Base-by-base conservation (phyloP, 37 sponge, comb jelly and placozoan genomes). In the Hormiphora californensis region DNA sequence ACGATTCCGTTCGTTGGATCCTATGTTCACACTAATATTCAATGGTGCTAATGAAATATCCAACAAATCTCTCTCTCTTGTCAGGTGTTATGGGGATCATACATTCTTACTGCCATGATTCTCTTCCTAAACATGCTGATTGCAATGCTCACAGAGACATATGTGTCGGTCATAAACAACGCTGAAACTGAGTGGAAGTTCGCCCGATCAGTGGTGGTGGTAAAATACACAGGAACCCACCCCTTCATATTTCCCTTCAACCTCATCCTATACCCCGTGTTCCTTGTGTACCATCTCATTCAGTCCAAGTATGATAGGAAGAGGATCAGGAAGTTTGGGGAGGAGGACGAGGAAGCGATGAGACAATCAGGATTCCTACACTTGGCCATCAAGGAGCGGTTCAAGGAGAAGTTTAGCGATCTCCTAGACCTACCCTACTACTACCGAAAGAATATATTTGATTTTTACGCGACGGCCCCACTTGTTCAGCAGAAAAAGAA, bases 91-190 rank as follows among this genome's bases (percentile, higher is more conserved):
- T 57, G 61, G 61, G 61, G 61, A 57, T 5, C 27, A 5, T 57
- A 57, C 61, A 57, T 57, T 57, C n/a, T 57, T 19, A 57, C 61
- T 28, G 61, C 61, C 3, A 57, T 57, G 61, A 57, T 57, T 12
- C 61, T 57, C 7, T 57, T 57, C 23, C 61, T 57, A 4, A 57
- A 57, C 61, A 57, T 57, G 61, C n/a, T 57, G 61, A 57, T 57
- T 12, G 61, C 61, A 5, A 57, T 57, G 61, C 27, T 57, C 5
- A 57, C 61, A 28, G 61, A 57, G 27, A 57, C 61, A 21, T 57
- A 57, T 30, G 61, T 57, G 30, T 28, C n/a, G 27, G 61, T 57
- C 30, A 57, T 57, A 5, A 57, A 57, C 61, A 57, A 57, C 61
- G 61, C 61, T 57, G 61, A 57, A 57, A 57, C 23, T 5, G 61